These are phyloP conservation scores for Herpailurus yagouaroundi DNA, from an alignment of 2,113 vertebrate species.

Conservation along the genomic window DNA sequence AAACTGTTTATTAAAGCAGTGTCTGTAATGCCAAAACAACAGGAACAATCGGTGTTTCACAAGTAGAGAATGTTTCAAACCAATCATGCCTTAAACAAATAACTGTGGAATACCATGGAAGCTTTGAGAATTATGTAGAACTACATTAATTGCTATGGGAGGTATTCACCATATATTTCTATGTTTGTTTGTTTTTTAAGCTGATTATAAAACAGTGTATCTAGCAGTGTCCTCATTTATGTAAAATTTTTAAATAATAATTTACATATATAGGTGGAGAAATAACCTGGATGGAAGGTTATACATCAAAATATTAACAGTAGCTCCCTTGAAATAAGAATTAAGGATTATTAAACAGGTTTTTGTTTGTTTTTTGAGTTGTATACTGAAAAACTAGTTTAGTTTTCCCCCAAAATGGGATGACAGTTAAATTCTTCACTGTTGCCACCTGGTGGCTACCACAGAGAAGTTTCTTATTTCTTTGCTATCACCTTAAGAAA, in stretches of 20 bases:
- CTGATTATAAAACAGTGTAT: background rate
- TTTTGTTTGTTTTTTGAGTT: background rate
- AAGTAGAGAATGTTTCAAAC: background rate
- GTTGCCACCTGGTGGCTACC: slow-evolving; percentile 1
- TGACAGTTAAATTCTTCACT: background rate
- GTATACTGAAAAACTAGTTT: background rate
- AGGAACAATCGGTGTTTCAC: background rate
- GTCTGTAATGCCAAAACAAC: background rate
- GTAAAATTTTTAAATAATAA: background rate
- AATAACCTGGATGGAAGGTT: background rate
- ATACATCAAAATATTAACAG: background rate
- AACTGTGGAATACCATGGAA: background rate
- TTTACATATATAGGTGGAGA: background rate
- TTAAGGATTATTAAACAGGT: background rate
- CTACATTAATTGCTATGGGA: background rate
- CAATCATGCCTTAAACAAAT: background rate
- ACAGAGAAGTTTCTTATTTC: background rate
- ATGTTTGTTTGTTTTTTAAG: background rate
- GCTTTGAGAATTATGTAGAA: background rate
- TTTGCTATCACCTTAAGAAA: background rate
- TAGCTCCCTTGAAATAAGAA: background rate
- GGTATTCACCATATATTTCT: background rate
- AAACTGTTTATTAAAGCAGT: background rate
- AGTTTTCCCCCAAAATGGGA: background rate
- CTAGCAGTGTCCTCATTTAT: background rate